Evolutionary conservation across 2,113 vertebrate genomes (phyloP).

Genomic region (Tapirus terrestris): DNA sequence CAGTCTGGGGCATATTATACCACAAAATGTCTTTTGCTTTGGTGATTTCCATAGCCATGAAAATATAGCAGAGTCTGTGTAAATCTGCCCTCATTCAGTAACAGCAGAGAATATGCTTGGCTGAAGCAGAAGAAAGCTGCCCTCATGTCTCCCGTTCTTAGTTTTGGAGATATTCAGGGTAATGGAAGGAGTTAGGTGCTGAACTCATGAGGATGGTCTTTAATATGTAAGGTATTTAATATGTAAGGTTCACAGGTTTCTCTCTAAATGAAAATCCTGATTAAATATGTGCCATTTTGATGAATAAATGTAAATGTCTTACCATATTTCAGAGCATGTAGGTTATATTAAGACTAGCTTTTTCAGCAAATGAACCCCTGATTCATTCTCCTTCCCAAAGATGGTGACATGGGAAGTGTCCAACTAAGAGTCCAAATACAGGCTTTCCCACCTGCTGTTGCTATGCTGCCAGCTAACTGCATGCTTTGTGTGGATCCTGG

Average conservation of each 20-base stretch:
- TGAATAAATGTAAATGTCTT: background rate
- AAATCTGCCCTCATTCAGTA: background rate
- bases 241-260: background rate
- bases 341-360: background rate
- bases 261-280: constrained; percentile 25
- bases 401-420: background rate
- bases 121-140: background rate
- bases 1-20: background rate
- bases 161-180: background rate
- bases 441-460: background rate
- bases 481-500: background rate
- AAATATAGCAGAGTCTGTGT: background rate
- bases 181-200: background rate
- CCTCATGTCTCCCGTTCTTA: background rate
- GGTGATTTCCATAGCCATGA: background rate
- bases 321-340: constrained; percentile 12
- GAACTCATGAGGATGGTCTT: background rate
- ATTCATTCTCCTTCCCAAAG: background rate
- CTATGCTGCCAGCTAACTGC: constrained; percentile 14
- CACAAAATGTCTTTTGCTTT: background rate
- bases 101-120: background rate
- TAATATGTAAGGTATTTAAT: background rate
- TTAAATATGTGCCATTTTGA: background rate
- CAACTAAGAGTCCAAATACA: background rate
- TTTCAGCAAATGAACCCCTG: constrained; percentile 3